Evolutionary conservation across 2,888 invertebrate species (phyloP), one percentile per base, ranked within the genome.

Genomic region (Tuberolachnus salignus): DNA sequence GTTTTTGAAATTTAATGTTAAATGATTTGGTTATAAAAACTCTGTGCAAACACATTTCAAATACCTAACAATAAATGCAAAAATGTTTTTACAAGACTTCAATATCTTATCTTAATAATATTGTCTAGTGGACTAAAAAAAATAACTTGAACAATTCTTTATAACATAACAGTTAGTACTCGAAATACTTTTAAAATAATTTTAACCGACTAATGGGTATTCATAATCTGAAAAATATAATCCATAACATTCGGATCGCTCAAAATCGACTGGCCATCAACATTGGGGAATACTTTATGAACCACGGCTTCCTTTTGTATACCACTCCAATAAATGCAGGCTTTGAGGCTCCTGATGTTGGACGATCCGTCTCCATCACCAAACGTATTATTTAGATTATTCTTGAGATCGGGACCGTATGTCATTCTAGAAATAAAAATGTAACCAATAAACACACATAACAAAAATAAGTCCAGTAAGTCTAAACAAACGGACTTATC

Each of bases 281-380:
- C 84, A 11, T 82, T 81, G 9, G 82, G 81, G 66, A 83, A 83
- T 8, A 89, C 86, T 80, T 90, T 85, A 49, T 90, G 86, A 84
- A 90, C 90, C 61, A 95, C 88, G 82, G 88, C 86, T 82, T 90
- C 88, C 84, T 90, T 88, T 83, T 93, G 92, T 80, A 88, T 85
- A 0, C 84, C 86, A 51, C 86, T 85, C 97, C 97, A 98, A 81
- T 88, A 87, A 71, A 89, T 86, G 86, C 98, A 98, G 1, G 92
- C 96, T 83, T 89, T 87, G 21, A 98, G 88, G 80, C 97, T 97
- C 81, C 95, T 89, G 81, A 89, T 84, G 87, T 98, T 98, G 0
- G 98, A 98, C 0, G 98, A 98, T 16, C 98, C 98, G 87, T 99
- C 99, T 1, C 99, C 99, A 85, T 95, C 91, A 4, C 97, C 98